Evolutionary conservation across 2,113 vertebrate genomes (phyloP).

Genomic region (Ceratotherium simum): DNA sequence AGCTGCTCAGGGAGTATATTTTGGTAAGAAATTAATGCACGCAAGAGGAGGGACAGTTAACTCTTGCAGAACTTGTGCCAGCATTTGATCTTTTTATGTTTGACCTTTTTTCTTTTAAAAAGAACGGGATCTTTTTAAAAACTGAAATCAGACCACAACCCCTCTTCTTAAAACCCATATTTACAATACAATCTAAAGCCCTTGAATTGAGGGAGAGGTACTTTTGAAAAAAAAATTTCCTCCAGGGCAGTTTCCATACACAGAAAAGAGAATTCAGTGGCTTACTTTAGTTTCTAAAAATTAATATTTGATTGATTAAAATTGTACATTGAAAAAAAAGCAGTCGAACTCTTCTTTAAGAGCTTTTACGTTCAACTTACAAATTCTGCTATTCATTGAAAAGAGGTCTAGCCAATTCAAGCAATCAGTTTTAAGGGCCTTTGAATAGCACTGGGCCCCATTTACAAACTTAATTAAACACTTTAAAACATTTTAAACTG

Average conservation of each 20-base stretch:
- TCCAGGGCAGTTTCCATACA: background rate
- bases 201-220: background rate
- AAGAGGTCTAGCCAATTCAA: background rate
- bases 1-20: conserved; percentile 89
- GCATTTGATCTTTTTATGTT: background rate
- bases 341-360: background rate
- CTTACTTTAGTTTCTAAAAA: conserved; percentile 25
- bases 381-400: background rate
- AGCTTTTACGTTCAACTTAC: background rate
- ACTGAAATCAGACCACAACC: background rate
- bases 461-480: conserved; percentile 49
- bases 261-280: background rate
- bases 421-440: background rate
- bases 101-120: no score
- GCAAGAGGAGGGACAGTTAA: background rate
- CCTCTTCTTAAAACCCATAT: background rate
- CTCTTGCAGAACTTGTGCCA: background rate
- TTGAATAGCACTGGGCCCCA: background rate
- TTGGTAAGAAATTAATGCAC: conserved; percentile 67
- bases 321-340: background rate
- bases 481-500: conserved; percentile 39
- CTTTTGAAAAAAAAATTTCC: background rate
- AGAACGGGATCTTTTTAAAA: background rate
- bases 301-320: conserved; percentile 40
- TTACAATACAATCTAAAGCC: background rate